Evolutionary conservation across 2,888 invertebrate genomes (phyloP).

Genomic region (Thereva unica): DNA sequence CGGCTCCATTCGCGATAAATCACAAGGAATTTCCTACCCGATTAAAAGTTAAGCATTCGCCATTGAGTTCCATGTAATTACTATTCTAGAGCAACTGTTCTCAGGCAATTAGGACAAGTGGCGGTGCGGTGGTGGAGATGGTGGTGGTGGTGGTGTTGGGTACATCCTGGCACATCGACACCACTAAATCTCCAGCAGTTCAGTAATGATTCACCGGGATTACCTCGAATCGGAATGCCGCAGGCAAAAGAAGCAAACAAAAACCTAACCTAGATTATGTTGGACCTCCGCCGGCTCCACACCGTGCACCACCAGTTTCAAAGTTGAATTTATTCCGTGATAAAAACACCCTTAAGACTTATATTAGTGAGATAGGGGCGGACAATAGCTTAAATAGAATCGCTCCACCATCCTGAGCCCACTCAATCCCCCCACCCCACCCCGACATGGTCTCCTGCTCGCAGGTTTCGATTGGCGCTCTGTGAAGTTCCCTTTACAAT

Average conservation of each 20-base stretch:
- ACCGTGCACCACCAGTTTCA: constrained; percentile 2
- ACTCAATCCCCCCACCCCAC: too few relatives aligned
- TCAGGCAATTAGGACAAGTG: too few relatives aligned
- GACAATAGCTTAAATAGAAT: constrained; percentile 28
- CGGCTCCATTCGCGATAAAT: too few relatives aligned
- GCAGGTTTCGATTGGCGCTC: too few relatives aligned
- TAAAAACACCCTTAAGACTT: constrained; percentile 16
- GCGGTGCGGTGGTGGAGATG: too few relatives aligned
- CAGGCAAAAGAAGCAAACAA: neutral
- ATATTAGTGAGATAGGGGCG: neutral
- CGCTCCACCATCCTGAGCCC: neutral
- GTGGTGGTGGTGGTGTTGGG: too few relatives aligned
- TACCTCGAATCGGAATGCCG: constrained; percentile 27
- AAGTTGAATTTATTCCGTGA: constrained; percentile 30
- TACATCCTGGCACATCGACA: constrained; percentile 5
- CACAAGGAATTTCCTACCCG: too few relatives aligned
- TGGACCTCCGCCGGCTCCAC: neutral
- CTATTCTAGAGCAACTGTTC: too few relatives aligned
- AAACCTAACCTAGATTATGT: neutral
- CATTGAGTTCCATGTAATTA: too few relatives aligned
- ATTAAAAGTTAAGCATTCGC: too few relatives aligned
- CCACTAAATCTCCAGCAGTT: constrained; percentile 23
- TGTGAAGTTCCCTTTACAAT: neutral
- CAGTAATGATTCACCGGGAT: constrained; percentile 25
- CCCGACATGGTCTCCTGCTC: too few relatives aligned